A percentile compares a stretch with the other conserved stretches of the same genome.
phyloP scores from a whole-genome alignment of 2,888 invertebrate genomes.

The Cantharis rustica region DNA sequence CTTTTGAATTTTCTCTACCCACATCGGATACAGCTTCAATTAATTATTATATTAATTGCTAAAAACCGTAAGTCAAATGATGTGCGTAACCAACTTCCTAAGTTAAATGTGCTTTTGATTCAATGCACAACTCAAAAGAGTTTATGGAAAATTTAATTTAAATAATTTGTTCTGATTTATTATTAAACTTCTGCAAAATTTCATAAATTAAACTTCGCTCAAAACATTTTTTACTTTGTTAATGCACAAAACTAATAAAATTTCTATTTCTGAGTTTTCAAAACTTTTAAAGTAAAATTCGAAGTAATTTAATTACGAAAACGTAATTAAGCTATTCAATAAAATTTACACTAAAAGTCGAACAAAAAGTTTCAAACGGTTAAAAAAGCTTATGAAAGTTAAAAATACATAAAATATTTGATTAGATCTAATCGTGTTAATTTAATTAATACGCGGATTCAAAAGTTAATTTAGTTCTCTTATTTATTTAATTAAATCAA shows the following conservation, averaged over 20 bases:
- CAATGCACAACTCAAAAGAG: not conserved
- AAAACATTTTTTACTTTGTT: not conserved
- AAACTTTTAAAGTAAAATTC: not conserved
- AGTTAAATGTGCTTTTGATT: not conserved
- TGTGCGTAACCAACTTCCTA: not conserved
- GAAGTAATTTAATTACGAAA: not conserved
- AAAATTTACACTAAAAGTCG: not conserved
- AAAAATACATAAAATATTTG: not conserved
- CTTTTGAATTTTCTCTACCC: not conserved
- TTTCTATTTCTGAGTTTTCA: not conserved
- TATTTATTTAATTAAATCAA: no score
- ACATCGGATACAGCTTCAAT: conserved; percentile 1
- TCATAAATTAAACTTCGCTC: not conserved
- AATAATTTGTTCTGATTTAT: not conserved
- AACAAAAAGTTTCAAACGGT: not conserved
- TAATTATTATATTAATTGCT: conserved; percentile 1
- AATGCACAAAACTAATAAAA: not conserved
- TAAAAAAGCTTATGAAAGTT: not conserved
- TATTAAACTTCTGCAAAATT: not conserved
- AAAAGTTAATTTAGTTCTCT: not conserved
- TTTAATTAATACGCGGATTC: not conserved
- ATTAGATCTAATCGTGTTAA: not conserved
- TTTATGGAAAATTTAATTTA: not conserved
- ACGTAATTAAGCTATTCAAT: not conserved
- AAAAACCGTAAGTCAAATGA: not conserved